Evolutionary conservation across 2,113 vertebrate species (phyloP).

Genomic region (Phylloscopus whistleri): DNA sequence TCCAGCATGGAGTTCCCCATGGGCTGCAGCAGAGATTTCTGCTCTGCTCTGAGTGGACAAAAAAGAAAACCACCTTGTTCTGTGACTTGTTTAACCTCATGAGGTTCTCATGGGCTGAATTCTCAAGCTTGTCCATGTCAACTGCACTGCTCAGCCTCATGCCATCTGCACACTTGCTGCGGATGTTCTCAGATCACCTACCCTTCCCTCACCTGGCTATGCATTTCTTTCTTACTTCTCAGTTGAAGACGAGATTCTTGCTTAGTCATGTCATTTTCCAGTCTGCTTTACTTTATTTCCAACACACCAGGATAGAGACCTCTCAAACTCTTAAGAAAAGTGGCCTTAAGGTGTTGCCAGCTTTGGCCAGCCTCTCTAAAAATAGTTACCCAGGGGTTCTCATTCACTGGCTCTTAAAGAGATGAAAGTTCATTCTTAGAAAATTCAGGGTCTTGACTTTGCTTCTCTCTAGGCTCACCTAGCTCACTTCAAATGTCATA

Average conservation of each 20-base stretch:
- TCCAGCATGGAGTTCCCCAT: neutral
- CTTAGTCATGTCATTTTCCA: neutral
- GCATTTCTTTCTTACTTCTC: neutral
- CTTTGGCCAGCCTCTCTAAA: neutral
- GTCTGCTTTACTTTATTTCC: neutral
- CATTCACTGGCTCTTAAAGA: neutral
- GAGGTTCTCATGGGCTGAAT: rapidly evolving
- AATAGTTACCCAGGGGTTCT: neutral
- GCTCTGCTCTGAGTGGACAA: neutral
- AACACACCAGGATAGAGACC: neutral
- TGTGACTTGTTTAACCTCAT: neutral
- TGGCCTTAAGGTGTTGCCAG: neutral
- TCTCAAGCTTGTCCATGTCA: neutral
- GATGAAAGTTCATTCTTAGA: neutral
- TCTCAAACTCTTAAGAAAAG: neutral
- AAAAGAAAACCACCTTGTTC: neutral
- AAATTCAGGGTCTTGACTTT: neutral
- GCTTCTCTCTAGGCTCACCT: neutral
- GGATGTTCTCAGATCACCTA: too few relatives aligned
- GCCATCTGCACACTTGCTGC: neutral
- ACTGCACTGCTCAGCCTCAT: neutral
- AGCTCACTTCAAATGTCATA: neutral
- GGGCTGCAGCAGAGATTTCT: neutral
- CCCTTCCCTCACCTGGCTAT: neutral
- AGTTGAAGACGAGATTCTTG: neutral